A percentile compares a stretch with the other conserved stretches of the same genome.
phyloP scores from a whole-genome alignment of 2,888 invertebrate species.

The Mimachlamys varia region DNA sequence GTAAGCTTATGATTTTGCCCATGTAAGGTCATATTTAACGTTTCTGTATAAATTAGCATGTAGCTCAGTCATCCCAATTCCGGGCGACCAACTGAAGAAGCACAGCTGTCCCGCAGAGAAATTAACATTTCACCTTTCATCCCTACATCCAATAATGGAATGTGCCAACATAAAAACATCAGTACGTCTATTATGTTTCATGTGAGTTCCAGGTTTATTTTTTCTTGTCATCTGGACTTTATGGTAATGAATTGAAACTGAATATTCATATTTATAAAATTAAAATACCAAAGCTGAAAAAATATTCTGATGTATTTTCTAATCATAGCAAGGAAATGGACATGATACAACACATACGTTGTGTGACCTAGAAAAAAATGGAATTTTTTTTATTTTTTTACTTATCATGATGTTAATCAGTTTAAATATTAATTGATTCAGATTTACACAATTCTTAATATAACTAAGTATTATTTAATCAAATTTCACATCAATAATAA shows the following conservation, averaged over 20 bases:
- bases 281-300: background rate
- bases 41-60: slow-evolving; percentile 1
- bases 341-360: too few relatives aligned
- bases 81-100: background rate
- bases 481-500: too few relatives aligned
- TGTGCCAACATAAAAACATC: background rate
- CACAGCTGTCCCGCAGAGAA: background rate
- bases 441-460: too few relatives aligned
- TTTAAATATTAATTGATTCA: too few relatives aligned
- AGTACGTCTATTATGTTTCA: background rate
- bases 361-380: too few relatives aligned
- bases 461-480: too few relatives aligned
- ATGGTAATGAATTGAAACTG: background rate
- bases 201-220: background rate
- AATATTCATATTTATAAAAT: slow-evolving; percentile 1
- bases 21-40: background rate
- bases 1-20: background rate
- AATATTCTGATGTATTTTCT: too few relatives aligned
- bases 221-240: background rate
- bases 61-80: background rate
- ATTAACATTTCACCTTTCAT: background rate
- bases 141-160: background rate
- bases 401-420: too few relatives aligned
- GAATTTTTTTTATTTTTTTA: too few relatives aligned
- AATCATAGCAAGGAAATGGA: too few relatives aligned